These are phyloP conservation scores for Orestias chungarensis DNA, from an alignment of 2,797 vertebrate genomes.

Conservation along the genomic window DNA sequence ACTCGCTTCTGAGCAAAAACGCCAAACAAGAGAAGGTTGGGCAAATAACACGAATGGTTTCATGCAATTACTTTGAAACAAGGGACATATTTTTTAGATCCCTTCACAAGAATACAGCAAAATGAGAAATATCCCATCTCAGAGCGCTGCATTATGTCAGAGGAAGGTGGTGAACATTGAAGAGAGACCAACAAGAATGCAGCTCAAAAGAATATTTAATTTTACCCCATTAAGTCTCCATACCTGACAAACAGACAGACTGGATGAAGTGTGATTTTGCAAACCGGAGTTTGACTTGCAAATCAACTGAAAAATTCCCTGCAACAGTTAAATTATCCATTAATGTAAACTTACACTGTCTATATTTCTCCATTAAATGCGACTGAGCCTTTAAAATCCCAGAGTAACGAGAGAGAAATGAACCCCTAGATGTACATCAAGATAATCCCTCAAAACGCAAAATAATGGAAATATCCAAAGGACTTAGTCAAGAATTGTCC, in stretches of 20 bases:
- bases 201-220: not conserved
- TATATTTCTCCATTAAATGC: too few relatives aligned
- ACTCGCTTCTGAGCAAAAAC: slow-evolving; percentile 46
- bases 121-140: slow-evolving; percentile 46
- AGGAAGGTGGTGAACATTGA: slow-evolving; percentile 8
- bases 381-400: too few relatives aligned
- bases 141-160: slow-evolving; percentile 7
- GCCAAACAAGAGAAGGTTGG: slow-evolving; percentile 48
- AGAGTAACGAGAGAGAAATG: not conserved
- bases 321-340: not conserved
- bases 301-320: not conserved
- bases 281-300: not conserved
- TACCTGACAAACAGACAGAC: not conserved
- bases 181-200: slow-evolving; percentile 12
- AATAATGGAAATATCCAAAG: not conserved
- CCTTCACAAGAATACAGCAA: slow-evolving; percentile 39
- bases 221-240: not conserved
- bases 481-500: not conserved
- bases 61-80: slow-evolving; percentile 48
- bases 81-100: slow-evolving; percentile 50
- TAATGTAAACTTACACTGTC: not conserved
- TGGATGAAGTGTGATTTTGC: not conserved
- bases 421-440: not conserved
- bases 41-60: slow-evolving; percentile 44
- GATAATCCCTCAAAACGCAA: not conserved